Base-by-base conservation (phyloP, 2,888 invertebrate species). In the Pandemis heparana region DNA sequence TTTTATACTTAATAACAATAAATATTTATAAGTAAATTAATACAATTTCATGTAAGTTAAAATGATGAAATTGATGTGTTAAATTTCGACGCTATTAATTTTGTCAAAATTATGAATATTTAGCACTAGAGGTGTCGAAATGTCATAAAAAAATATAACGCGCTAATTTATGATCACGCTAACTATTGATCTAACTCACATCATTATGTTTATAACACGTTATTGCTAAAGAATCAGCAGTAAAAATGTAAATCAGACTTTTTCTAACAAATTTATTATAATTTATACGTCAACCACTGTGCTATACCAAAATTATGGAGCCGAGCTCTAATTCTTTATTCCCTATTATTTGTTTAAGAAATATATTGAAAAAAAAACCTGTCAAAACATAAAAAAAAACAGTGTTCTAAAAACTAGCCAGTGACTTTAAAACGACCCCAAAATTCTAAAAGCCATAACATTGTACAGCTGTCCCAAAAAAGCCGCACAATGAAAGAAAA, bases 381-480 rank as follows among this genome's bases (percentile, higher is more conserved):
- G 41, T 7, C 41, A 41, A 41, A 41, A 41, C 7, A 41, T 41
- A 41, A 8, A 41, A 9, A 9, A 41, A 41, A 41, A 41, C 7
- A 41, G 9, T 41, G 9, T n/a, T n/a, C 12, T 43, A 10, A 43
- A 43, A 43, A 43, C 46, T 14, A 14, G 6, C 39, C 10, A 10
- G 16, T 39, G 39, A 5, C 5, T 61, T 16, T 18, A 41, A 61
- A 61, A 39, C 39, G 61, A 6, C 16, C 43, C n/a, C 48, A 66
- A 6, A 60, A 56, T 56, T 71, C 65, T 65, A 46, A 59, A 70
- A 59, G 16, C 14, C 51, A 53, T 16, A 71, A 66, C 12, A 46
- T 66, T 23, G 12, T 18, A 60, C 48, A 23, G 86, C 85, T 89
- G 88, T 90, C 89, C 92, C 89, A 89, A 92, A 92, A 43, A 65